Base-by-base conservation (phyloP, 2,113 vertebrate species). In the Rana temporaria region DNA sequence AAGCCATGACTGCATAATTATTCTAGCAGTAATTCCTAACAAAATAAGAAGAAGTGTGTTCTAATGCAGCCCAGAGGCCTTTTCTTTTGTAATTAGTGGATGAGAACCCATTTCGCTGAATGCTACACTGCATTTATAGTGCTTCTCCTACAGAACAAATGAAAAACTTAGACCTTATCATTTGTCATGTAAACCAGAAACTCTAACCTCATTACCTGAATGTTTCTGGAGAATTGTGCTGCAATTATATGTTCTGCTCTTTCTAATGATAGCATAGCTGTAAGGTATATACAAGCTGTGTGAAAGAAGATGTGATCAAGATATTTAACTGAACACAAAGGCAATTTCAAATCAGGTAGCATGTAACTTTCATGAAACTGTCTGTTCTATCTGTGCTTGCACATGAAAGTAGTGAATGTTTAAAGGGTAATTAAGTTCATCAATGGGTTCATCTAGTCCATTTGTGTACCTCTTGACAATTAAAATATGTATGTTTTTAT, bases 111-210 rank as follows among this genome's bases (percentile, higher is more conserved):
- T 62, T 75, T 75, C 53, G 19, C 56, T 62, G 72, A 42, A 75
- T 75, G 72, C n/a, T 62, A 48, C 56, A 75, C 7, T 62, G 57
- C 72, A n/a, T 30, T 62, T 75, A 60, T 18, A 24, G 72, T 32
- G 16, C 57, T 75, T 18, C 16, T 32, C 32, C 60, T 60, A 60
- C 57, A 30, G 71, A 55, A 17, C 30, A 60, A 71, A 15, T 72
- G 16, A 19, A 55, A 55, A 73, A 73, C 53, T 26, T 12, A 4
- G 32, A 75, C 30, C 57, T 59, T 12, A 38, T 74, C 7, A 66
- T 78, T 67, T 65, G 42, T 67, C 26, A 78, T 78, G 42, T 78
- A 78, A 78, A 66, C 24, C 38, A 66, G 24, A 65, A 65, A 55
- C 8, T 52, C 42, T 78, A 78, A 78, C 63, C 26, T 78, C 48